Percentiles rank a stretch among this genome's conserved stretches.
These are phyloP conservation scores for Acanthopagrus latus DNA, from an alignment of 2,797 vertebrate genomes.

Conservation along the genomic window DNA sequence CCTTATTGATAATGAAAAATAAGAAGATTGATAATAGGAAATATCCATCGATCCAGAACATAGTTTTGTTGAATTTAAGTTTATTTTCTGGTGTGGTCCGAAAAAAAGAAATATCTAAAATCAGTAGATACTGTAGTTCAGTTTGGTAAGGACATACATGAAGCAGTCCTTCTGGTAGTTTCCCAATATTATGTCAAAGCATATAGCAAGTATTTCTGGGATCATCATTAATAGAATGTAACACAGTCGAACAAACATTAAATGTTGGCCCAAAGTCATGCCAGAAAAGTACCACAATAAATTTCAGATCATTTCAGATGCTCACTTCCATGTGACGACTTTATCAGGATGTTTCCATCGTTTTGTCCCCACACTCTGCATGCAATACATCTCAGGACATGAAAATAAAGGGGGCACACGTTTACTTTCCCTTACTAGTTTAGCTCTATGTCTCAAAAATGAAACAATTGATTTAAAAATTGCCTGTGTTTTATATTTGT, in stretches of 20 bases:
- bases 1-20: not conserved
- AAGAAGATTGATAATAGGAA: not conserved
- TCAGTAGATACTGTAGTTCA: not conserved
- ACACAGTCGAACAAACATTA: not conserved
- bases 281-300: conserved; percentile 24
- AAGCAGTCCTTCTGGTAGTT: not conserved
- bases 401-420: conserved; percentile 7
- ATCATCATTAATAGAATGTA: not conserved
- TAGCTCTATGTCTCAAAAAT: conserved; percentile 70
- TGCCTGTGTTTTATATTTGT: conserved; percentile 39
- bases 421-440: conserved; percentile 24
- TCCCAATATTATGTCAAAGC: not conserved
- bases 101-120: not conserved
- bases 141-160: not conserved
- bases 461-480: conserved; percentile 67
- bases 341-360: conserved; percentile 52
- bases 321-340: conserved; percentile 57
- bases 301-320: conserved; percentile 47
- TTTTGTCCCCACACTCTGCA: conserved; percentile 61
- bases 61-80: conserved; percentile 28
- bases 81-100: conserved; percentile 53
- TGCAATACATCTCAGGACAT: conserved; percentile 39
- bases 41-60: conserved; percentile 16
- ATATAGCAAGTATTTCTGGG: not conserved
- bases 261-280: conserved; percentile 20